A percentile compares a stretch with the other conserved stretches of the same genome.
Evolutionary conservation across 2,113 vertebrate species (phyloP).

Genomic region (Proterorhinus semilunaris): DNA sequence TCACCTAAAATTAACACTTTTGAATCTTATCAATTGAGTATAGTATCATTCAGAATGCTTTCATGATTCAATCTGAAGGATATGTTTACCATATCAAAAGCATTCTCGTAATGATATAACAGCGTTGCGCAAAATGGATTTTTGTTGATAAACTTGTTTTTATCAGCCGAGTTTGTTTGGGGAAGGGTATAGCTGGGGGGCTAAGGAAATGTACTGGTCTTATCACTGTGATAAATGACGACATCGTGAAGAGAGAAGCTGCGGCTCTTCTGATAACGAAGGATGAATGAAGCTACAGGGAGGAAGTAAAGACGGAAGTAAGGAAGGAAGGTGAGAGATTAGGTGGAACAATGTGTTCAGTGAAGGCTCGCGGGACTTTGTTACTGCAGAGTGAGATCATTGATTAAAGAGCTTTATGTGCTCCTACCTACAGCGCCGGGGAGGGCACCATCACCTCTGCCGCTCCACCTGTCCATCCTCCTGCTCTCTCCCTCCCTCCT

Average conservation of each 20-base stretch:
- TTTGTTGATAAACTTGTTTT: slow-evolving; percentile 18
- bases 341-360: slow-evolving; percentile 23
- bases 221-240: slow-evolving; percentile 52
- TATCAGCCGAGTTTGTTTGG: slow-evolving; percentile 20
- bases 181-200: slow-evolving; percentile 48
- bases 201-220: slow-evolving; percentile 38
- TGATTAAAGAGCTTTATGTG: slow-evolving; percentile 73
- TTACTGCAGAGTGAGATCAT: slow-evolving; percentile 62
- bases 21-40: too few relatives aligned
- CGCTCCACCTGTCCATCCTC: slow-evolving; percentile 25
- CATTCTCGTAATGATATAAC: slow-evolving; percentile 25
- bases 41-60: too few relatives aligned
- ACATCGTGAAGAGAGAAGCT: slow-evolving; percentile 48
- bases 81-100: slow-evolving; percentile 27
- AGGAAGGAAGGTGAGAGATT: background rate
- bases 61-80: background rate
- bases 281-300: slow-evolving; percentile 11
- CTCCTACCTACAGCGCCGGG: slow-evolving; percentile 49
- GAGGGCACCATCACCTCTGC: slow-evolving; percentile 52
- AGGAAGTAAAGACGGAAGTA: background rate
- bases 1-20: too few relatives aligned
- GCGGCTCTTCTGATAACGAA: slow-evolving; percentile 52
- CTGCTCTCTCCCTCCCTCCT: slow-evolving; percentile 34
- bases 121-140: slow-evolving; percentile 35
- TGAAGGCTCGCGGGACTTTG: slow-evolving; percentile 49